phyloP scores from a whole-genome alignment of 2,888 invertebrate genomes.

The Spialia ferax region DNA sequence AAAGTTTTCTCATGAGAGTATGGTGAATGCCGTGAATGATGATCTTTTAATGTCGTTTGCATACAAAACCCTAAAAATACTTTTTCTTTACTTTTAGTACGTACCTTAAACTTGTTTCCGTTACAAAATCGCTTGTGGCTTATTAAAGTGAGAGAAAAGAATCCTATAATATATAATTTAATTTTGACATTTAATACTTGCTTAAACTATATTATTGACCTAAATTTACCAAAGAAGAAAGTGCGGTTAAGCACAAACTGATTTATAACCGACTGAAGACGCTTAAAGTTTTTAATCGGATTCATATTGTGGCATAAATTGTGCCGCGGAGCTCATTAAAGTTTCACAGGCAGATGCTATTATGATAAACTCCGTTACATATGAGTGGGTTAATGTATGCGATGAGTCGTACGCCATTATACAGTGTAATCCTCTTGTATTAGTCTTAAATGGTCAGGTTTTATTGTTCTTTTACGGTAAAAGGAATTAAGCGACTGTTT shows the following conservation, averaged over 20 bases:
- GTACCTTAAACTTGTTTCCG: background rate
- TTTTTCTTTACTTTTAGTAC: too few species aligned
- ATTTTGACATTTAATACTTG: too few species aligned
- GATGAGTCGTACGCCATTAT: background rate
- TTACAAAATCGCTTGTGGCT: background rate
- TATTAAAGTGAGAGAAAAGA: background rate
- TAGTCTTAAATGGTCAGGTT: too few species aligned
- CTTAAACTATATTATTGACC: background rate
- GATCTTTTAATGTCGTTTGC: too few species aligned
- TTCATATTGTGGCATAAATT: slow-evolving; percentile 7
- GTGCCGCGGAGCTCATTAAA: background rate
- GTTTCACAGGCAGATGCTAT: background rate
- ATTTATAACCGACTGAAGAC: background rate
- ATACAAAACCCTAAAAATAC: too few species aligned
- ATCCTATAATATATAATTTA: background rate
- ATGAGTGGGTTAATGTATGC: background rate
- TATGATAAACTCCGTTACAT: background rate
- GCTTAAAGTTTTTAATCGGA: background rate
- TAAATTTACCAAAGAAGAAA: background rate
- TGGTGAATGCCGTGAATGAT: too few species aligned
- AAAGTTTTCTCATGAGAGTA: too few species aligned
- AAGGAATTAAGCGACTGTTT: too few species aligned
- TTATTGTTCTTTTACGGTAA: too few species aligned
- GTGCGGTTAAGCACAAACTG: background rate
- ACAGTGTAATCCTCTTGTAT: background rate